Conservation (phyloP, 35 echinoderm and acorn worm species). For the Strongylocentrotus purpuratus region DNA sequence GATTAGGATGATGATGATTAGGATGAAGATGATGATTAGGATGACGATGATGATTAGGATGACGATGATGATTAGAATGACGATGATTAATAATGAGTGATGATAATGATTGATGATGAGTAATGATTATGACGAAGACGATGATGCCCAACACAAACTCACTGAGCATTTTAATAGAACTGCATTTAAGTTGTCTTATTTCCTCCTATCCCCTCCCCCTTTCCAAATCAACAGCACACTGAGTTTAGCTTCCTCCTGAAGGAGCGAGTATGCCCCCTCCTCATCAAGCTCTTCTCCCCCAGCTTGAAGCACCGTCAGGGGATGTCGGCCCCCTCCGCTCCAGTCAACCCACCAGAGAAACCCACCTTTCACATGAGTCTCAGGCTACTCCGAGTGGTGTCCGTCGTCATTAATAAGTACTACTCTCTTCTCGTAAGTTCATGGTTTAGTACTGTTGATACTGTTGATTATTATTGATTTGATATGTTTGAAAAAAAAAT, state of each 20-base stretch:
- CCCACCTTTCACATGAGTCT: constrained; percentile 89
- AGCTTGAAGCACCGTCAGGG: constrained; percentile 87
- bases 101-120: too few relatives aligned
- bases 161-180: neutral
- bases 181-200: neutral
- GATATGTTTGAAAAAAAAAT: too few relatives aligned
- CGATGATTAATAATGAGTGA: too few relatives aligned
- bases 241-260: constrained; percentile 97
- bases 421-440: constrained; percentile 91
- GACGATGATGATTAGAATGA: too few relatives aligned
- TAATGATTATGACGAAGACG: too few relatives aligned
- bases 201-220: neutral
- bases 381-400: constrained; percentile 92
- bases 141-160: neutral
- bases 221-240: constrained; percentile 65
- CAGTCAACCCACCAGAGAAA: constrained; percentile 79
- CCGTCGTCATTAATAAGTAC: constrained; percentile 95
- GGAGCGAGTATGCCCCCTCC: constrained; percentile 93
- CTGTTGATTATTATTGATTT: too few relatives aligned
- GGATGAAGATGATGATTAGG: too few relatives aligned
- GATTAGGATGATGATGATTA: too few relatives aligned
- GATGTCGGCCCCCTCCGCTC: constrained; percentile 45
- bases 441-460: too few relatives aligned
- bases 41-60: too few relatives aligned
- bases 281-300: constrained; percentile 98